A percentile compares a stretch with the other conserved stretches of the same genome.
These are phyloP conservation scores for Pungitius pungitius DNA, from an alignment of 2,113 vertebrate species.

Conservation along the genomic window DNA sequence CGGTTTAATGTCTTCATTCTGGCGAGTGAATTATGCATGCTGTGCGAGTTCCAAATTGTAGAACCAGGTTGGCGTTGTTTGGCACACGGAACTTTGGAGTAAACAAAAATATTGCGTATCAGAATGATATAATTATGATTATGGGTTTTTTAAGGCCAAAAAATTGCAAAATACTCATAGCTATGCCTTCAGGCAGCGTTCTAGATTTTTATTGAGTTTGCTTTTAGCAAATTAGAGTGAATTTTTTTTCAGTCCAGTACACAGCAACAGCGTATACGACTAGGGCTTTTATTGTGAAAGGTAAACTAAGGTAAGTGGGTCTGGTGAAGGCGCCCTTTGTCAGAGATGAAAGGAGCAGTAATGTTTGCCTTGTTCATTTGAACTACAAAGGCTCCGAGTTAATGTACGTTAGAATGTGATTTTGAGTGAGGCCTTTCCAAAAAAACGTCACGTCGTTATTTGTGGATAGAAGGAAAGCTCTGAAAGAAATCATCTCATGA, in stretches of 20 bases:
- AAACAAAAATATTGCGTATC: not conserved
- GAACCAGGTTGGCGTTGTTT: not conserved
- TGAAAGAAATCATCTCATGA: not conserved
- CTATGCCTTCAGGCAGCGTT: not conserved
- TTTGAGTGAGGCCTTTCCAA: not conserved
- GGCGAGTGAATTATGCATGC: conserved; percentile 33
- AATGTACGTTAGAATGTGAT: not conserved
- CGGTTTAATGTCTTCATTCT: conserved; percentile 39
- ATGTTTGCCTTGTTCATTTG: not conserved
- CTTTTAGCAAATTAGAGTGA: too few species aligned
- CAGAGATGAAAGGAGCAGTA: not conserved
- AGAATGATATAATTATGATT: not conserved
- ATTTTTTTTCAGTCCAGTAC: too few species aligned
- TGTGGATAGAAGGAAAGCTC: not conserved
- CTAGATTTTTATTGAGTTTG: not conserved
- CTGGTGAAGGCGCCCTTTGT: not conserved
- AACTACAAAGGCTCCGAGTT: not conserved
- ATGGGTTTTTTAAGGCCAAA: not conserved
- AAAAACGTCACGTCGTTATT: not conserved
- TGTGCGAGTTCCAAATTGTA: conserved; percentile 1
- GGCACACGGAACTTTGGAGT: not conserved
- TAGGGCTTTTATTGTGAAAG: not conserved
- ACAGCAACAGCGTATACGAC: too few species aligned
- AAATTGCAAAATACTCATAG: not conserved
- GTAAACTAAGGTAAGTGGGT: not conserved